Conservation (phyloP, 2,888 invertebrate genomes). For the Dione vanillae region DNA sequence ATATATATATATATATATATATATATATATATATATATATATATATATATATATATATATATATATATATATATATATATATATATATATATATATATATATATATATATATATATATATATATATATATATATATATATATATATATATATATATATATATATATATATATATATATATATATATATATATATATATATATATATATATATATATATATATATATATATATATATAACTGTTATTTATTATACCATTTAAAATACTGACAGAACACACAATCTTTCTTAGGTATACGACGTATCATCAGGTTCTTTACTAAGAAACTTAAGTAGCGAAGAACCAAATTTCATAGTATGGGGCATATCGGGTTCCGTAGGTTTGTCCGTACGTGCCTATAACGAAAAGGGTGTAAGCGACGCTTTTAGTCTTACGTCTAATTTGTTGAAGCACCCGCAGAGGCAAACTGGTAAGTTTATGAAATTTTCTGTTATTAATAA, state of each 20-base stretch:
- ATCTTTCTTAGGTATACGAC: constrained; percentile 72
- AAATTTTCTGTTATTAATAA: too few relatives aligned
- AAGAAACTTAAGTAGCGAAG: constrained; percentile 83
- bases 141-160: too few relatives aligned
- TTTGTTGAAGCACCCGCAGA: constrained; percentile 86
- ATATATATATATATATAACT: not conserved
- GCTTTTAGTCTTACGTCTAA: constrained; percentile 83
- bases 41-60: too few relatives aligned
- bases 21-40: too few relatives aligned
- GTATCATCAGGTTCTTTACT: constrained; percentile 79
- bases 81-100: not conserved
- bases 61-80: too few relatives aligned
- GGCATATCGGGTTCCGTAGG: constrained; percentile 85
- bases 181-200: too few relatives aligned
- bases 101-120: too few relatives aligned
- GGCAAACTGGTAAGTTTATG: constrained; percentile 82
- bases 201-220: too few relatives aligned
- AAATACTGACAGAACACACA: not conserved
- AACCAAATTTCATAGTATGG: constrained; percentile 84
- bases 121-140: too few relatives aligned
- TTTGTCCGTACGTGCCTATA: constrained; percentile 87
- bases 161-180: too few relatives aligned
- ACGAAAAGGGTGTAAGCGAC: constrained; percentile 88
- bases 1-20: too few relatives aligned
- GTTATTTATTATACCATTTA: not conserved